These are phyloP conservation scores for Spinus pinus DNA, from an alignment of 2,797 vertebrate species.

Conservation along the genomic window DNA sequence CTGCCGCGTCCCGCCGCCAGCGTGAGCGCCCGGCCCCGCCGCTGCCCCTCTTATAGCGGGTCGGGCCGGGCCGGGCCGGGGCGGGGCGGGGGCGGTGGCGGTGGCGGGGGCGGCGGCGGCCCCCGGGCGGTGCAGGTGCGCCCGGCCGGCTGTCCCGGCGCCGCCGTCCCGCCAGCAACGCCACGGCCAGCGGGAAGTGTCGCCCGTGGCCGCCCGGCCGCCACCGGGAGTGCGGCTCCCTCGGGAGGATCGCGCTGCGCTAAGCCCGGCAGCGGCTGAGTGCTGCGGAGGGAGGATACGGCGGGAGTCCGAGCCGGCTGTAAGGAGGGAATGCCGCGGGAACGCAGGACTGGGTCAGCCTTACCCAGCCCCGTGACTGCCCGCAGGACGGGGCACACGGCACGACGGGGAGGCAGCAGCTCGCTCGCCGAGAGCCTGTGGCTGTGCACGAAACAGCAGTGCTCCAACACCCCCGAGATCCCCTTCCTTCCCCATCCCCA, in stretches of 20 bases:
- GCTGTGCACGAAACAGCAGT: accelerated
- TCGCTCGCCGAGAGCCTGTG: accelerated
- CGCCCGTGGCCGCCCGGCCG: no score
- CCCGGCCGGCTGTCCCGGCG: not conserved
- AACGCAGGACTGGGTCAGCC: accelerated
- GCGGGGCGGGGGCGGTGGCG: no score
- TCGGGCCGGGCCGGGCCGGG: no score
- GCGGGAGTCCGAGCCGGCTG: accelerated
- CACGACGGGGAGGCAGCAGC: not conserved
- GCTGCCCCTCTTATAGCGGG: not conserved
- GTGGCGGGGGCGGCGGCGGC: not conserved
- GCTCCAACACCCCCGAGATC: accelerated
- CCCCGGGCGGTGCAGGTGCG: not conserved
- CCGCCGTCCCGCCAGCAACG: accelerated
- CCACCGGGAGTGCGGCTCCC: accelerated
- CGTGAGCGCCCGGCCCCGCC: accelerated
- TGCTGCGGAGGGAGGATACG: not conserved
- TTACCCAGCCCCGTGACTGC: not conserved
- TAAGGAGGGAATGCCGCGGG: accelerated
- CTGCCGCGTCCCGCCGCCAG: not conserved
- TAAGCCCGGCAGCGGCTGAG: accelerated
- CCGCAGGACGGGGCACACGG: accelerated
- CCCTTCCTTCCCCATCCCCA: accelerated
- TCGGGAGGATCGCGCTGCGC: not conserved
- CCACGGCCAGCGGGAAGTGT: accelerated